Percentiles rank a stretch among this genome's conserved stretches.
These are phyloP conservation scores for Carassius carassius DNA, from an alignment of 2,113 vertebrate genomes.

Conservation along the genomic window DNA sequence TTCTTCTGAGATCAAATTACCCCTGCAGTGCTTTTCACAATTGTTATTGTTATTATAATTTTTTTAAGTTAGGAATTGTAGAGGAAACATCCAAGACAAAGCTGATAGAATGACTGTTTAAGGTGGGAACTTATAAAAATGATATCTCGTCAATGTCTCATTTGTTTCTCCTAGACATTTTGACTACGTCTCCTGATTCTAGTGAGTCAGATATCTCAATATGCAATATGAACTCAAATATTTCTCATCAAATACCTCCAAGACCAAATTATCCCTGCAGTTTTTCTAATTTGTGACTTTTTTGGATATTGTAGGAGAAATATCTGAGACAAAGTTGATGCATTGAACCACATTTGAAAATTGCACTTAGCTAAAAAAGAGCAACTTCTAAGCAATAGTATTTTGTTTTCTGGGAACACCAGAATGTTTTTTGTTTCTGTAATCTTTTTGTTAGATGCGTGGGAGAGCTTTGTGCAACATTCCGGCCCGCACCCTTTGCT, in stretches of 20 bases:
- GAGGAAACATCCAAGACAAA: background rate
- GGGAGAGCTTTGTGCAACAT: constrained; percentile 21
- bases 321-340: background rate
- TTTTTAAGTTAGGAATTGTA: background rate
- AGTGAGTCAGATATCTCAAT: no score
- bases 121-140: background rate
- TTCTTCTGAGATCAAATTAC: background rate
- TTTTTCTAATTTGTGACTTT: no score
- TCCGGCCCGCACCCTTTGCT: constrained; percentile 5
- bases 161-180: background rate
- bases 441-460: constrained; percentile 12
- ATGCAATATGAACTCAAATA: no score
- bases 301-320: background rate
- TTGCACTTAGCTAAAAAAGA: background rate
- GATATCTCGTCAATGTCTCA: background rate
- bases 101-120: background rate
- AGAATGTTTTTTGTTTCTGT: background rate
- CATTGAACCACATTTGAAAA: background rate
- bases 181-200: no score
- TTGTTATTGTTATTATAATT: no score
- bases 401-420: constrained; percentile 1
- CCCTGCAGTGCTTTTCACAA: background rate
- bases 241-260: no score
- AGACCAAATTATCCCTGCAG: no score
- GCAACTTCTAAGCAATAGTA: background rate